A percentile compares a stretch with the other conserved stretches of the same genome.
Evolutionary conservation across 2,888 invertebrate species (phyloP).

Genomic region (Anaspis maculata): DNA sequence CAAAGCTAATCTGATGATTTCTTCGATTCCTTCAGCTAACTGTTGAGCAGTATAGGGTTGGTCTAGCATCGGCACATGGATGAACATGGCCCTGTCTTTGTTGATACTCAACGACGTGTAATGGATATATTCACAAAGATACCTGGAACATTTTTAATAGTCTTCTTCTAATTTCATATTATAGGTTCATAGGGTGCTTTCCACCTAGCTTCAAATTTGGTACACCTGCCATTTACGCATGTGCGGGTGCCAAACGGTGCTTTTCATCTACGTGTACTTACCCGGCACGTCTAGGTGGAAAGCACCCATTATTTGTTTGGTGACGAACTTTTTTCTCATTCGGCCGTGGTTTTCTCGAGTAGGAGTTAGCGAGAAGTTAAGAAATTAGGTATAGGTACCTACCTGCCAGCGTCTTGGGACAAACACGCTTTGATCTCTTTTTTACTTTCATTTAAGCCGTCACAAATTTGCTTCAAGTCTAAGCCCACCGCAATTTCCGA

Average conservation of each 20-base stretch:
- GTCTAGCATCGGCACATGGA: not conserved
- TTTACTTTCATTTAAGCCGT: not conserved
- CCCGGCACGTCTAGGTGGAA: too few relatives aligned
- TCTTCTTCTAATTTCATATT: too few relatives aligned
- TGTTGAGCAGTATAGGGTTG: not conserved
- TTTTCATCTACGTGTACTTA: too few relatives aligned
- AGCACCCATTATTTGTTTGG: too few relatives aligned
- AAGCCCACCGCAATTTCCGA: not conserved
- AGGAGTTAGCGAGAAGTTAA: too few relatives aligned
- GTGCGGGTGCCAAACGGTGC: too few relatives aligned
- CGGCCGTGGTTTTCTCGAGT: too few relatives aligned
- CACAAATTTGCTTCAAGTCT: not conserved
- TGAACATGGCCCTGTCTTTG: not conserved
- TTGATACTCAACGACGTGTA: not conserved
- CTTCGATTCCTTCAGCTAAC: not conserved
- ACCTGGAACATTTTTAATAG: not conserved
- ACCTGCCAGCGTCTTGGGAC: not conserved
- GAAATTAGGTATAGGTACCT: not conserved
- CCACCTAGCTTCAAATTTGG: too few relatives aligned
- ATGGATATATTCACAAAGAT: not conserved
- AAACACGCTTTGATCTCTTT: not conserved
- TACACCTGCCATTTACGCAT: too few relatives aligned
- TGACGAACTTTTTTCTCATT: too few relatives aligned
- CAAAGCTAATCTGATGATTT: not conserved
- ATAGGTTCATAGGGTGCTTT: too few relatives aligned